Evolutionary conservation across 2,113 vertebrate genomes (phyloP), one percentile per base, ranked within the genome.

Genomic region (Zosterops pallidus): DNA sequence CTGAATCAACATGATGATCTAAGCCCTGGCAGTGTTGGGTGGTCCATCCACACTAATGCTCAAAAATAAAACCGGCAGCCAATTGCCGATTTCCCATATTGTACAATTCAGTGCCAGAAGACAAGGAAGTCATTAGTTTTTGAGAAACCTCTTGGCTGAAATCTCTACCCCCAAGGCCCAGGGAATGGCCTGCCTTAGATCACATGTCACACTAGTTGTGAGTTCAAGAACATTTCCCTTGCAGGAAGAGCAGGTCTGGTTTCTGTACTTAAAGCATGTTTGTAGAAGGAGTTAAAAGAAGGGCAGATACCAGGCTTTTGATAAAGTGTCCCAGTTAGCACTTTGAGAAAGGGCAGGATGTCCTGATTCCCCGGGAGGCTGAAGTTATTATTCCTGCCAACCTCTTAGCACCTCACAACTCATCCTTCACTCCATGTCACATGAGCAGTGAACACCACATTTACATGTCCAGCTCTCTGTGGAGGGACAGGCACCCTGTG

Each of bases 321-420:
- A 92, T 82, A 78, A 93, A 78, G 33, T 47, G 75, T 79, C 86
- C 92, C 68, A 84, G 81, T 79, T 8, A 62, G 77, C n/a, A 53
- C 44, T 83, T 0, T 26, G 81, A 76, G 67, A 74, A 89, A 94
- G 81, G 65, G 49, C 74, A 83, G 83, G 53, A 89, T 78, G 83
- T 56, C 91, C 89, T 59, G 42, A 70, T 85, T 77, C 65, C 62
- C 23, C 20, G 4, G 37, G 70, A 92, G 74, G 70, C 89, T 83
- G 65, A 79, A 92, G 74, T 87, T 90, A 91, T 92, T 94, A 91
- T 69, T 63, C 71, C 77, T 90, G 70, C 84, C 85, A 84, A 72
- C 53, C 41, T 78, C 81, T 91, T 69, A 65, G 89, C 89, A 87
- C 12, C 24, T 70, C 91, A 39, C 33, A 88, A 85, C 50, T 90